Evolutionary conservation across 2,888 invertebrate species (phyloP).

Genomic region (Metopia argyrocephala): DNA sequence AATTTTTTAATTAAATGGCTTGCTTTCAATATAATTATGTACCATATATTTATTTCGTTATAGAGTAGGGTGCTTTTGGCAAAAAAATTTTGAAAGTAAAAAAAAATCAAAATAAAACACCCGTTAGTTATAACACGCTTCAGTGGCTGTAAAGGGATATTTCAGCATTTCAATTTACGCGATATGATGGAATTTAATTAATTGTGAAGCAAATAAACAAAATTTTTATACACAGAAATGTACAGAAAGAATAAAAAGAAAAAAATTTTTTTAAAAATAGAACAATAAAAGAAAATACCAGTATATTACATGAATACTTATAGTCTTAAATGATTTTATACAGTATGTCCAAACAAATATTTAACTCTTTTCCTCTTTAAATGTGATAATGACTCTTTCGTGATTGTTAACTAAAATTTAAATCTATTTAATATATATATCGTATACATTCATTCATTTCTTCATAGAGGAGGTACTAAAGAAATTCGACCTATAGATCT

Average conservation of each 20-base stretch:
- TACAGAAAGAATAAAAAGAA: slow-evolving; percentile 6
- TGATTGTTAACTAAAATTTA: slow-evolving; percentile 49
- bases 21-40: too few species aligned
- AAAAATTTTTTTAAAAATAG: neutral
- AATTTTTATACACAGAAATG: neutral
- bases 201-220: slow-evolving; percentile 38
- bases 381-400: slow-evolving; percentile 44
- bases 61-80: slow-evolving; percentile 9
- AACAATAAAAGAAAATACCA: neutral
- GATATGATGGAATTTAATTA: slow-evolving; percentile 61
- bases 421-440: too few species aligned
- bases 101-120: neutral
- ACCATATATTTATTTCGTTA: too few species aligned
- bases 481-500: too few species aligned
- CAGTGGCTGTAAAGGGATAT: slow-evolving; percentile 51
- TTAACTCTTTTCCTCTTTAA: slow-evolving; percentile 31
- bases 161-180: slow-evolving; percentile 61
- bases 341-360: slow-evolving; percentile 20
- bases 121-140: slow-evolving; percentile 52
- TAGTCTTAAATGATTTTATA: neutral
- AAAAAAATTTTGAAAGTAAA: neutral
- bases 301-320: neutral
- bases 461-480: too few species aligned
- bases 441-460: too few species aligned
- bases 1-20: too few species aligned